Percentiles rank a stretch among this genome's conserved stretches.
phyloP scores from a whole-genome alignment of 2,797 vertebrate genomes.

The Picus viridis region DNA sequence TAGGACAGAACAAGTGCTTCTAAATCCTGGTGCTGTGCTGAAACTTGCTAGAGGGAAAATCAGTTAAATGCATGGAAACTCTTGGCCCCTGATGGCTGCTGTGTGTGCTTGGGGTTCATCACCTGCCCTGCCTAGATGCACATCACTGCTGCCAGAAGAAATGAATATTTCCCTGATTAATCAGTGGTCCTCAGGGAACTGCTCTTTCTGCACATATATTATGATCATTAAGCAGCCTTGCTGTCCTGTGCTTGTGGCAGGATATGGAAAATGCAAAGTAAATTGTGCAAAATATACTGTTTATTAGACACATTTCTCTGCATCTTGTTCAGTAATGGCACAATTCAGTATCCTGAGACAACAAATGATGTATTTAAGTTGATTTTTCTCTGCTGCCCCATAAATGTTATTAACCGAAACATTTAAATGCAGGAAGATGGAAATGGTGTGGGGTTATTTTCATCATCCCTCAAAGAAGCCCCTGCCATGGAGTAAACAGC shows the following conservation, averaged over 20 bases:
- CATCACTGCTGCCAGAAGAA: constrained; percentile 53
- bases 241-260: constrained; percentile 18
- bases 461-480: not conserved
- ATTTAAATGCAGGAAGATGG: constrained; percentile 7
- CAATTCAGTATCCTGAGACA: not conserved
- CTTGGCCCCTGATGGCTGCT: constrained; percentile 2
- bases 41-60: not conserved
- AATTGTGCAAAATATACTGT: constrained; percentile 26
- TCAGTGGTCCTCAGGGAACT: constrained; percentile 41
- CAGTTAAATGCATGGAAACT: constrained; percentile 14
- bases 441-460: not conserved
- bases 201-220: constrained; percentile 50
- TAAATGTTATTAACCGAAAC: constrained; percentile 12
- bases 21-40: not conserved
- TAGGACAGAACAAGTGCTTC: not conserved
- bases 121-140: constrained; percentile 36
- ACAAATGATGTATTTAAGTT: constrained; percentile 32
- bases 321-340: not conserved
- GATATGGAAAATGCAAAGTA: constrained; percentile 39
- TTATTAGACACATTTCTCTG: constrained; percentile 31
- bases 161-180: constrained; percentile 64
- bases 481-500: not conserved
- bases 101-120: constrained; percentile 13
- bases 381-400: not conserved
- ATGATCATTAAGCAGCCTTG: constrained; percentile 48